phyloP scores from a whole-genome alignment of 2,888 invertebrate species.

The Tetanocera ferruginea region DNA sequence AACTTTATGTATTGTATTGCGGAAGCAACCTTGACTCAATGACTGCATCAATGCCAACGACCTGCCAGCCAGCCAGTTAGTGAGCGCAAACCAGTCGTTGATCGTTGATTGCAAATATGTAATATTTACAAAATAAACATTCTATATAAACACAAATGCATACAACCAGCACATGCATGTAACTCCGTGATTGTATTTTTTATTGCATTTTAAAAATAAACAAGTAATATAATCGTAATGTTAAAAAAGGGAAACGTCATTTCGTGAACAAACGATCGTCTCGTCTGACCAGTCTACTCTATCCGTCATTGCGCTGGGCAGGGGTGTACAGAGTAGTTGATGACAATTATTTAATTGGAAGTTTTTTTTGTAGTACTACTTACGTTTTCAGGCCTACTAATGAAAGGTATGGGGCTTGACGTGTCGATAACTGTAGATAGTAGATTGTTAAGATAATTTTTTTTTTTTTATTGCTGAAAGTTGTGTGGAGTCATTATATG shows the following conservation, averaged over 20 bases:
- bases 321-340: no score
- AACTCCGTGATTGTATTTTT: background rate
- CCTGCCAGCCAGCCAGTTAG: constrained; percentile 51
- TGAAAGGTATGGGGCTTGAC: no score
- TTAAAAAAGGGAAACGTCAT: background rate
- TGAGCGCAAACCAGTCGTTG: constrained; percentile 3
- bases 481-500: no score
- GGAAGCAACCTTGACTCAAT: constrained; percentile 70
- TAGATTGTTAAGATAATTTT: no score
- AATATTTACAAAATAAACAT: background rate
- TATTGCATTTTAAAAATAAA: constrained; percentile 19
- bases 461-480: no score
- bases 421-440: no score
- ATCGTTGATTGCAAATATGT: constrained; percentile 18
- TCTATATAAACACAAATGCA: background rate
- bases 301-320: no score
- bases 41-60: constrained; percentile 70
- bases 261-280: background rate
- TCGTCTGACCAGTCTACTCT: no score
- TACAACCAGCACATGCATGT: background rate
- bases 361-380: no score
- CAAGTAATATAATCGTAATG: background rate
- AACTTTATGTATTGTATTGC: constrained; percentile 47
- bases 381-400: no score
- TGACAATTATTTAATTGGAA: no score